Evolutionary conservation across 2,797 vertebrate species (phyloP), one percentile per base, ranked within the genome.

Genomic region (Etheostoma nigrum): DNA sequence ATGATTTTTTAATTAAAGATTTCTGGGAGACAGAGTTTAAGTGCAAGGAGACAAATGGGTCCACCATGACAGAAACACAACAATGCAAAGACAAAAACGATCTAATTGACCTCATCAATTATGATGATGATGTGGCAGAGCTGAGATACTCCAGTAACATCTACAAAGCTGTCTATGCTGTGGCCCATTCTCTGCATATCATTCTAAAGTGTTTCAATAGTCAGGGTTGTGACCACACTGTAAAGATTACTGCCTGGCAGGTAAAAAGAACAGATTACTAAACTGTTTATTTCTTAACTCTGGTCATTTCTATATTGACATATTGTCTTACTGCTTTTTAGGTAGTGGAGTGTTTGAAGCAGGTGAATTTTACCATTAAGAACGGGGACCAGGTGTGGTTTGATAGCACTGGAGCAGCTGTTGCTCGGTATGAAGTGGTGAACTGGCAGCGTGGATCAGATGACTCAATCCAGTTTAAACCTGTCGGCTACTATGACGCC

Each of bases 401-500:
- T 76, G 95, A 95, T 64, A 88, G 71, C 65, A 94, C 91, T 0
- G 94, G 94, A 42, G 89, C 94, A 45, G 79, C 92, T 15, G 79
- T 88, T 30, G 93, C 95, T 60, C 90, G 47, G 33, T 95, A 95
- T 64, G 93, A 95, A 51, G 89, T 95, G 62, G 89, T 95, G 51
- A 95, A 95, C 86, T 95, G 95, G 95, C 93, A 95, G 67, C 84
- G 21, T 15, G 88, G 86, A 45, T 47, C 83, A 14, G 81, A 90
- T 5, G 86, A 89, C 49, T 86, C 70, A 0, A 78, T 95, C 33
- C 74, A 91, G 53, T 95, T 95, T 69, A 93, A 87, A 82, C 84
- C 92, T 48, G 93, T 95, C 2, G 95, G 95, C 59, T 93, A 92
- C 70, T 95, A 94, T 61, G 94, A 95, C 2, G 92, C 92, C 25